These are phyloP conservation scores for Leptogaster cylindrica DNA, from an alignment of 2,888 invertebrate genomes.

Conservation along the genomic window DNA sequence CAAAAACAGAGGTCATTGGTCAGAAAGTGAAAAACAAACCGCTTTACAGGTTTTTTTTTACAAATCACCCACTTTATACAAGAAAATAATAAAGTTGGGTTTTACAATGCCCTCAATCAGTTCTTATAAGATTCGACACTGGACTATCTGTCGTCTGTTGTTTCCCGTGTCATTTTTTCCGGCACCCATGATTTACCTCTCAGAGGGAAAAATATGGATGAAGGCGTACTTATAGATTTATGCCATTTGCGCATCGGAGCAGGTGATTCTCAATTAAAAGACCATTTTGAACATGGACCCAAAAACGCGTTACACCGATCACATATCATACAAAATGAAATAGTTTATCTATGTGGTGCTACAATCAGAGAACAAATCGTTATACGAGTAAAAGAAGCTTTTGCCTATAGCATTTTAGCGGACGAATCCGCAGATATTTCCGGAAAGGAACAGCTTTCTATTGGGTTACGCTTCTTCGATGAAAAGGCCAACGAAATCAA, in stretches of 20 bases:
- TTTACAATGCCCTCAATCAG: too few species aligned
- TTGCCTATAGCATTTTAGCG: slow-evolving; percentile 49
- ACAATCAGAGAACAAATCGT: slow-evolving; percentile 51
- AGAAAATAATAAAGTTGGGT: too few species aligned
- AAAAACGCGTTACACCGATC: slow-evolving; percentile 53
- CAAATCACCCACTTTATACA: too few species aligned
- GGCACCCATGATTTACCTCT: slow-evolving; percentile 50
- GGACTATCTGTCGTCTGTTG: too few species aligned
- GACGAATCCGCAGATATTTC: slow-evolving; percentile 52
- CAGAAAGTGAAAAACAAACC: too few species aligned
- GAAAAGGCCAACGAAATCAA: slow-evolving; percentile 47
- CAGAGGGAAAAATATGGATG: slow-evolving; percentile 48
- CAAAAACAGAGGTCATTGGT: too few species aligned
- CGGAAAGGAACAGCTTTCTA: slow-evolving; percentile 51
- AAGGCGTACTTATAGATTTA: slow-evolving; percentile 48
- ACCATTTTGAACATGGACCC: slow-evolving; percentile 50
- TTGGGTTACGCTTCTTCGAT: slow-evolving; percentile 50
- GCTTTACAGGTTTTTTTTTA: too few species aligned
- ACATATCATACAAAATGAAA: slow-evolving; percentile 54
- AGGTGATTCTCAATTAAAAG: slow-evolving; percentile 50
- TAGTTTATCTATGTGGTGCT: slow-evolving; percentile 51
- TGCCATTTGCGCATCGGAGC: slow-evolving; percentile 49
- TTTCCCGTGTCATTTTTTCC: too few species aligned
- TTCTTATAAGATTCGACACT: too few species aligned
- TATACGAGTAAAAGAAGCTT: slow-evolving; percentile 48